A percentile compares a stretch with the other conserved stretches of the same genome.
Conservation (phyloP, 2,888 invertebrate species). For the Empis stercorea region DNA sequence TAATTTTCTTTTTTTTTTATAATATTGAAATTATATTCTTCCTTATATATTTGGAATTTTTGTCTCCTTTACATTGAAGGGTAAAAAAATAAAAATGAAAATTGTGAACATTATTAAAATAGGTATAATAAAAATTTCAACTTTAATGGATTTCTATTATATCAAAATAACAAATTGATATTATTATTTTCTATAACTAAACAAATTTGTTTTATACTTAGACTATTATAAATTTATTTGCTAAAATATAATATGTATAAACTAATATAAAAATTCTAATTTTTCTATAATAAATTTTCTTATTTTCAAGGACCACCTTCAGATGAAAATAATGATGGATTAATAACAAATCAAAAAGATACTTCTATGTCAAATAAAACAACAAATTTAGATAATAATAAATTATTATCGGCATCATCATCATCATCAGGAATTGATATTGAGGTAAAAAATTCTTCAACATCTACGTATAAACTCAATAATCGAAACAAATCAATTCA, state of each 20-base stretch:
- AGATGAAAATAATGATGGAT: conserved; percentile 13
- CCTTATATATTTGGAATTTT: too few relatives aligned
- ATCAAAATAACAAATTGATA: too few relatives aligned
- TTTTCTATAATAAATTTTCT: neutral
- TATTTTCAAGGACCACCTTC: conserved; percentile 12
- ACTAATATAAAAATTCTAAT: too few relatives aligned
- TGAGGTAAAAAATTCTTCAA: neutral
- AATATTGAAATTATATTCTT: too few relatives aligned
- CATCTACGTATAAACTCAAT: neutral
- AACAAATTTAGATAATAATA: conserved; percentile 10
- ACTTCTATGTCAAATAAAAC: neutral
- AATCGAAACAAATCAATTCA: neutral
- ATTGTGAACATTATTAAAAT: too few relatives aligned
- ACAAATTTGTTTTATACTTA: too few relatives aligned
- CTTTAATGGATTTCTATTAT: neutral
- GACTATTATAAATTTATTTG: too few relatives aligned
- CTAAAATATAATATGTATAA: too few relatives aligned
- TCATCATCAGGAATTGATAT: neutral
- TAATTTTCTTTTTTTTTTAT: too few relatives aligned
- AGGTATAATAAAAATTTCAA: conserved; percentile 1
- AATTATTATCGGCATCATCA: neutral
- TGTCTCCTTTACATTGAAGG: too few relatives aligned
- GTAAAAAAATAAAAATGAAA: too few relatives aligned
- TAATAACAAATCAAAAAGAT: neutral
- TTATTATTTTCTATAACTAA: too few relatives aligned